Conservation (phyloP, 2,797 vertebrate genomes). For the Astyanax mexicanus region DNA sequence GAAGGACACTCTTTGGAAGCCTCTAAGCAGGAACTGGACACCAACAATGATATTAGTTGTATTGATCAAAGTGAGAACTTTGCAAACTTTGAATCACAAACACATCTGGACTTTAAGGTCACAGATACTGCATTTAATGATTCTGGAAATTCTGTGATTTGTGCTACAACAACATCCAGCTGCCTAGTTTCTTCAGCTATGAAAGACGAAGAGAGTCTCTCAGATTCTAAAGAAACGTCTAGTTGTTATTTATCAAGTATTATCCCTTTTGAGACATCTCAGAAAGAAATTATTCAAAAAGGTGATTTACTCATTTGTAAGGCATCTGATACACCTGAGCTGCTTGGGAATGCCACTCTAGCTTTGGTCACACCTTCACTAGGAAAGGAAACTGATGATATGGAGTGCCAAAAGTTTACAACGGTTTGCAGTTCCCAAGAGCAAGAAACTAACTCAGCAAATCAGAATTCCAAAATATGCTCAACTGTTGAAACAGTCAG, state of each 20-base stretch:
- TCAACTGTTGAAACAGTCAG: background rate
- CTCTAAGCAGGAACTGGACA: background rate
- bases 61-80: background rate
- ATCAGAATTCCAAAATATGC: background rate
- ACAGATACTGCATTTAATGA: background rate
- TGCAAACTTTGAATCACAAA: background rate
- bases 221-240: background rate
- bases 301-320: background rate
- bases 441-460: background rate
- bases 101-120: background rate
- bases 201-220: background rate
- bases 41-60: background rate
- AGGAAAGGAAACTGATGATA: background rate
- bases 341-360: background rate
- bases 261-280: background rate
- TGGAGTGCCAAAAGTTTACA: background rate
- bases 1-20: slow-evolving; percentile 7
- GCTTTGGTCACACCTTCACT: background rate
- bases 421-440: background rate
- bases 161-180: background rate
- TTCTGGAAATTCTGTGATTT: background rate
- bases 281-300: background rate
- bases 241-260: slow-evolving; percentile 16
- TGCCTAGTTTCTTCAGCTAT: background rate
- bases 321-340: background rate